A percentile compares a stretch with the other conserved stretches of the same genome.
Evolutionary conservation across 2,888 invertebrate genomes (phyloP).

Genomic region (Aphidius colemani): DNA sequence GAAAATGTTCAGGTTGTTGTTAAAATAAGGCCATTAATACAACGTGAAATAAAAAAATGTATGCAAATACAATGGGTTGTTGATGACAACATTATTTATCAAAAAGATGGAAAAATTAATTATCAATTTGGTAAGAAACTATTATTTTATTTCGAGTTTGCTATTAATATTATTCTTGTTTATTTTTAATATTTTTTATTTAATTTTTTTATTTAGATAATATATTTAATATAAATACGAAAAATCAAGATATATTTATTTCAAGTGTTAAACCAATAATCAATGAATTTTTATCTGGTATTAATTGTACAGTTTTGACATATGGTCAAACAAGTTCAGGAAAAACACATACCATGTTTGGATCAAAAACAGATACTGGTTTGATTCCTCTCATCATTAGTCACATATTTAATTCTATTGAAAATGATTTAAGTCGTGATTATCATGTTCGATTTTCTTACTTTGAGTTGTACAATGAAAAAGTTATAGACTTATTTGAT

Average conservation of each 20-base stretch:
- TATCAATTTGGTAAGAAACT: slow-evolving; percentile 50
- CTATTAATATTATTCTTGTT: background rate
- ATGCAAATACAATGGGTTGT: slow-evolving; percentile 67
- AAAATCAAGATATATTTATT: slow-evolving; percentile 70
- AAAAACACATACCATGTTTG: slow-evolving; percentile 85
- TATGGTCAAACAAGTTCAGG: slow-evolving; percentile 93
- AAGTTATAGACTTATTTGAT: slow-evolving; percentile 75
- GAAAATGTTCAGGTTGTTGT: slow-evolving; percentile 77
- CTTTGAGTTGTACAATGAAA: slow-evolving; percentile 89
- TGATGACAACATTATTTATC: slow-evolving; percentile 65
- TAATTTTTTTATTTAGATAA: slow-evolving; percentile 64
- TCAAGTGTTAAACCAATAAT: slow-evolving; percentile 74
- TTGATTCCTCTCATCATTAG: slow-evolving; percentile 75
- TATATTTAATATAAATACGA: slow-evolving; percentile 68
- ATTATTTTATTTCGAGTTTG: background rate
- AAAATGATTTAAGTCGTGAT: slow-evolving; percentile 68
- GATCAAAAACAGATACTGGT: slow-evolving; percentile 71
- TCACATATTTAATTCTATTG: slow-evolving; percentile 72
- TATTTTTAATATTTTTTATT: background rate
- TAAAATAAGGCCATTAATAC: slow-evolving; percentile 72
- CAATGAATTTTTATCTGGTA: slow-evolving; percentile 72
- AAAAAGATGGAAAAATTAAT: slow-evolving; percentile 63
- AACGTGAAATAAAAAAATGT: slow-evolving; percentile 68
- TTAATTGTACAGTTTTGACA: slow-evolving; percentile 88
- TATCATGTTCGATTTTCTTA: slow-evolving; percentile 82